These are phyloP conservation scores for Coreius guichenoti DNA, from an alignment of 2,797 vertebrate genomes.

Conservation along the genomic window DNA sequence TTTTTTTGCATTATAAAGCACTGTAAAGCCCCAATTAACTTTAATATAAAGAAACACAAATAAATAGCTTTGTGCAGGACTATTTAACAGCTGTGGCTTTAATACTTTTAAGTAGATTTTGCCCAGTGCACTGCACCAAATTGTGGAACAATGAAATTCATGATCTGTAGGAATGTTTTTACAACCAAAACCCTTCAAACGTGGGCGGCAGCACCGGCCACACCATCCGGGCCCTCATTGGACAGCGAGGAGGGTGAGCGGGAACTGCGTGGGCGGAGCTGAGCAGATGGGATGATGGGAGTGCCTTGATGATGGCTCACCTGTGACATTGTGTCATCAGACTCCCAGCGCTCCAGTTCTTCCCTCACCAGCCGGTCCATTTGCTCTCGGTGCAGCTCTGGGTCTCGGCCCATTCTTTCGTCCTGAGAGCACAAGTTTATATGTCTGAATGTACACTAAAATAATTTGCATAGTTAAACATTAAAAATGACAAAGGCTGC, in stretches of 20 bases:
- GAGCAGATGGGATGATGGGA: slow-evolving; percentile 72
- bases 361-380: slow-evolving; percentile 93
- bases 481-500: background rate
- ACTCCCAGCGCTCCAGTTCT: slow-evolving; percentile 94
- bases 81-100: slow-evolving; percentile 32
- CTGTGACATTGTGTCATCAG: slow-evolving; percentile 88
- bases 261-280: slow-evolving; percentile 76
- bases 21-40: slow-evolving; percentile 39
- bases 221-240: slow-evolving; percentile 80
- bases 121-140: slow-evolving; percentile 21
- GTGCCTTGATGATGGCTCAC: slow-evolving; percentile 83
- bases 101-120: background rate
- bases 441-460: background rate
- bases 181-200: slow-evolving; percentile 64
- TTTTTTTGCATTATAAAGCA: slow-evolving; percentile 35
- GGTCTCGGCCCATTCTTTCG: slow-evolving; percentile 87
- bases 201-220: slow-evolving; percentile 73
- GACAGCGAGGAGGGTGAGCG: slow-evolving; percentile 91
- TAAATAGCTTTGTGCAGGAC: slow-evolving; percentile 46
- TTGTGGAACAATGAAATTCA: background rate
- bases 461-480: background rate
- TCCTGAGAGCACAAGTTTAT: slow-evolving; percentile 75
- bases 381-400: slow-evolving; percentile 88
- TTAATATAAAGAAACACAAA: slow-evolving; percentile 55
- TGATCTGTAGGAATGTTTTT: slow-evolving; percentile 54